phyloP scores from a whole-genome alignment of 1,140 invertebrate species.

The Penaeus vannamei region DNA sequence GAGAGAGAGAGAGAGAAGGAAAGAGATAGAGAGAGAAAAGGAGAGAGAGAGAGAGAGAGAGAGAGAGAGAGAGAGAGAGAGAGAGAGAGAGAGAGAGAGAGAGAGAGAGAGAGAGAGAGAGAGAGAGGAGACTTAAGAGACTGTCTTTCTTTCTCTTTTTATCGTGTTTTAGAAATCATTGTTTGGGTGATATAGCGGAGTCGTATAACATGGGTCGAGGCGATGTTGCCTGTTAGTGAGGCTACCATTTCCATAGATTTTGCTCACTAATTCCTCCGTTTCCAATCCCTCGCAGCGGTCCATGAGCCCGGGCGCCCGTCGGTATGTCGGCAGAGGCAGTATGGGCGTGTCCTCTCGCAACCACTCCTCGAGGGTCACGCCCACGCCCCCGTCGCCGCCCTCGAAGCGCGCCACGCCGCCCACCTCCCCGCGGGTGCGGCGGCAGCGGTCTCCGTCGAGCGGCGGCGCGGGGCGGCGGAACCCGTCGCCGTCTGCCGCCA shows the following conservation, averaged over 20 bases:
- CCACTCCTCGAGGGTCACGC: neutral
- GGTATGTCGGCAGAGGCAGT: conserved; percentile 38
- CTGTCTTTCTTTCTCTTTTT: neutral
- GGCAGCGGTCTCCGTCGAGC: conserved; percentile 50
- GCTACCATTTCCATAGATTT: too few relatives aligned
- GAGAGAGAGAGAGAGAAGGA: neutral
- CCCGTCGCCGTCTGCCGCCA: conserved; percentile 44
- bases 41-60: too few relatives aligned
- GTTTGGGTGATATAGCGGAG: too few relatives aligned
- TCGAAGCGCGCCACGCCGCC: conserved; percentile 59
- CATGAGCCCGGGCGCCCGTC: conserved; percentile 40
- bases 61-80: neutral
- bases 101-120: neutral
- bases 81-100: neutral
- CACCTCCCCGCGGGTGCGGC: conserved; percentile 59
- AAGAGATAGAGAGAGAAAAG: too few relatives aligned
- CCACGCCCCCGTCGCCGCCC: conserved; percentile 55
- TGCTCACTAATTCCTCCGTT: neutral
- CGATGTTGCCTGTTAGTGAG: too few relatives aligned
- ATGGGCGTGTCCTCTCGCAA: conserved; percentile 6
- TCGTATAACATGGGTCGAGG: too few relatives aligned
- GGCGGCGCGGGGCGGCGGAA: conserved; percentile 32
- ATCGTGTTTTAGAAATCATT: too few relatives aligned
- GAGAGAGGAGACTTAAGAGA: neutral
- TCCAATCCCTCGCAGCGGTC: neutral